Evolutionary conservation across 2,797 vertebrate species (phyloP), one percentile per base, ranked within the genome.

Genomic region (Fratercula arctica): DNA sequence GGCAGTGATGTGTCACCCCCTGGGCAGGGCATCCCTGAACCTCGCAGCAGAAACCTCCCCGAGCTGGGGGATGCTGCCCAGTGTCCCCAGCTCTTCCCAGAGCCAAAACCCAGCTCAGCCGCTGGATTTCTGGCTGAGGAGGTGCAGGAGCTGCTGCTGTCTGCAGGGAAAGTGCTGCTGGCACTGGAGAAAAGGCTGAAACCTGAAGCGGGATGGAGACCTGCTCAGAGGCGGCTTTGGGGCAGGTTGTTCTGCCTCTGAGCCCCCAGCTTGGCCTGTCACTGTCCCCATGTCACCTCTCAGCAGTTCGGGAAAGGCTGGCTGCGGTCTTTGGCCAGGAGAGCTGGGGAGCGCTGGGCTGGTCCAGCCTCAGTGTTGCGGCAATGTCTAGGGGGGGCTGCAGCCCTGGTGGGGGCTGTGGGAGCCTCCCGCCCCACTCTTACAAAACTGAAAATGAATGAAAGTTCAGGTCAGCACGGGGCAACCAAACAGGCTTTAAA

Each of bases 21-120:
- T 0, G 4, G 8, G 59, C 64, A 33, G 26, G 12, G 29, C 14
- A 50, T 9, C 17, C 16, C 43, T 60, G 39, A 31, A 69, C 41
- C n/a, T 78, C 0, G 0, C 0, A 5, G 26, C 41, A 53, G 57
- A 67, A 67, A 15, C 28, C 68, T 68, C 43, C 63, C 59, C 10
- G 8, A 41, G 33, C 15, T 0, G 0, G 10, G 5, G 17, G 28
- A 25, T 2, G 15, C 63, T 80, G 69, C 26, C n/a, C 11, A 17
- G 6, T 39, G 28, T 48, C 59, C 48, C 6, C 3, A 59, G 6
- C n/a, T 31, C 6, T 24, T 39, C 45, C 48, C 39, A 29, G 73
- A 57, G 48, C 61, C n/a, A 20, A n/a, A 87, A 68, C 4, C 18
- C 16, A 13, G 2, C 9, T 1, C 0, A 29, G 28, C 11, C 5